Base-by-base conservation (phyloP, 30 jellyfish, hydroid and myxozoan genomes). In the Sanderia malayensis region DNA sequence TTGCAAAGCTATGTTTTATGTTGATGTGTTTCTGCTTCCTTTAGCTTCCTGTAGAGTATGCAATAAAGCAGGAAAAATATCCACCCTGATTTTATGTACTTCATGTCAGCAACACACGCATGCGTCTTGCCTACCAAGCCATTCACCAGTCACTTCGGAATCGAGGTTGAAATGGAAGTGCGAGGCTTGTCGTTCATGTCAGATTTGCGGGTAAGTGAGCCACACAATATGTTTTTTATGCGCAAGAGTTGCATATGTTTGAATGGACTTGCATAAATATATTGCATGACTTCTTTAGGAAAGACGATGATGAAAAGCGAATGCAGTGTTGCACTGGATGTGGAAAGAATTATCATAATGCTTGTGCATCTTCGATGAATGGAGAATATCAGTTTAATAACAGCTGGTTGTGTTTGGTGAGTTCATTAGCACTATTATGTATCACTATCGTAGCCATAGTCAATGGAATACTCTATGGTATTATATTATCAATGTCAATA, bases 151-250 rank as follows among this genome's bases (percentile, higher is more conserved):
- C 47, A 19, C 8, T 13, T 81, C 86, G 34, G 28, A 19, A 47
- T 25, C 21, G 58, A 73, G 87, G 37, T 58, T 88, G 49, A 49
- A 61, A 4, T 88, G 93, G 93, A 86, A 81, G 64, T 88, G 97
- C 59, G 76, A 68, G 9, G 44, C 46, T 28, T 88, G 97, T 57
- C 22, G 78, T 20, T 11, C 44, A 17, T 88, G 97, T 44, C 87
- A 80, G 69, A 45, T 81, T 33, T 88, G 97, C 67, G 27, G 82
- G 97, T 88, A 32, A 58, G 87, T 63, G 32, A 64, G n/a, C n/a
- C n/a, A n/a, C n/a, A n/a, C n/a, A n/a, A n/a, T n/a, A n/a, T n/a
- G n/a, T n/a, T n/a, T n/a, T n/a, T n/a, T n/a, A n/a, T n/a, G n/a
- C n/a, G n/a, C n/a, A n/a, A n/a, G n/a, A n/a, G n/a, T n/a, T n/a